Conservation (phyloP, 2,888 invertebrate genomes). For the Subacronicta megacephala region DNA sequence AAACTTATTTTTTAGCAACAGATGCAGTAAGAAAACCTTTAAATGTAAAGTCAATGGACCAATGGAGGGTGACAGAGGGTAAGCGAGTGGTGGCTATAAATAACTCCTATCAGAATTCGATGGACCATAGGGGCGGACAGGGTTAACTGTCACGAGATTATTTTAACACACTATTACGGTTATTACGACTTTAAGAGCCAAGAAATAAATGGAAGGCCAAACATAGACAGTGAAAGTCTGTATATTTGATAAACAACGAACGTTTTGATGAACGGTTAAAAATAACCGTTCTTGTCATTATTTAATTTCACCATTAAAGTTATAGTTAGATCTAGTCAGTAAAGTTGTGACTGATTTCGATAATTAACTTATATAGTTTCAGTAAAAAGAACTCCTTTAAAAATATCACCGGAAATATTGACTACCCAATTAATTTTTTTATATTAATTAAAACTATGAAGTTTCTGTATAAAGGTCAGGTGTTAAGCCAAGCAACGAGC, state of each 20-base stretch:
- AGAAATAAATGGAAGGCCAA: slow-evolving; percentile 6
- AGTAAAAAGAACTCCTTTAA: slow-evolving; percentile 1
- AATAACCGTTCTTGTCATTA: no score
- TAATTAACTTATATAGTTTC: neutral
- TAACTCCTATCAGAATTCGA: slow-evolving; percentile 78
- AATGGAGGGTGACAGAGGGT: slow-evolving; percentile 62
- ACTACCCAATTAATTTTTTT: slow-evolving; percentile 5
- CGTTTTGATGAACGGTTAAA: no score
- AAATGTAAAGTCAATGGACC: slow-evolving; percentile 53
- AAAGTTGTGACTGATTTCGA: neutral
- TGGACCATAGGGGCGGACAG: slow-evolving; percentile 72
- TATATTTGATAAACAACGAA: no score
- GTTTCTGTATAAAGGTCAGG: slow-evolving; percentile 57
- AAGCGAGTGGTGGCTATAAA: slow-evolving; percentile 75
- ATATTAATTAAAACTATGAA: slow-evolving; percentile 16
- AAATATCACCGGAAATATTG: slow-evolving; percentile 24
- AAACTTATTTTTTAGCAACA: slow-evolving; percentile 33
- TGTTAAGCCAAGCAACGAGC: slow-evolving; percentile 51
- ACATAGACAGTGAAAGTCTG: no score
- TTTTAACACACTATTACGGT: slow-evolving; percentile 19
- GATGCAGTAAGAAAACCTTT: slow-evolving; percentile 50
- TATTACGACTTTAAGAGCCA: slow-evolving; percentile 16
- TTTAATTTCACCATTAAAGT: neutral
- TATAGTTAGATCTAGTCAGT: neutral
- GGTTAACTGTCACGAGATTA: slow-evolving; percentile 54